Base-by-base conservation (phyloP, 2,113 vertebrate species). In the Monarcha castaneiventris region DNA sequence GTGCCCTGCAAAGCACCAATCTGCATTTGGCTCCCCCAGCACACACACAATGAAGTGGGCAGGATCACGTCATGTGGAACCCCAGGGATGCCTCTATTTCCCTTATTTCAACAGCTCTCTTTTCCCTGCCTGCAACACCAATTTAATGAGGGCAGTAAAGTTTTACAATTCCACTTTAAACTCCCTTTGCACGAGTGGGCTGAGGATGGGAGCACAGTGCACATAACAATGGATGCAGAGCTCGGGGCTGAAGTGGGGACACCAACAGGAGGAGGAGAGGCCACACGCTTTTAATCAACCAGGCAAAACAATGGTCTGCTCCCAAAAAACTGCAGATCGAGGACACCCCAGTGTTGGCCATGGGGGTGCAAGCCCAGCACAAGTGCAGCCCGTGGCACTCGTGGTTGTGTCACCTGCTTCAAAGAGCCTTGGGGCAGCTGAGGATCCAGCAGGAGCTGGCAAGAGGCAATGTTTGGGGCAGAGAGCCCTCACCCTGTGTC, bases 361-460 rank as follows among this genome's bases (percentile, higher is more conserved):
- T 1, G 25, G 58, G 17, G 22, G 26, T 29, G 23, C 9, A 4
- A 29, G 5, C n/a, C 58, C 8, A 14, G 44, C 66, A 25, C 0
- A 0, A 0, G 80, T 8, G 11, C 18, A 14, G n/a, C 13, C 1
- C 1, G 11, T 4, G 4, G 44, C 35, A 16, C 30, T 21, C 0
- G 2, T 7, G 48, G 46, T 1, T 1, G 55, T 1, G 1, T 49
- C 48, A 35, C 5, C 63, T n/a, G 3, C 58, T 64, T 35, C 27
- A 54, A 44, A 39, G 46, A 55, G 32, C 23, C 61, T 64, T 25
- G 68, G 46, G 59, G 59, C 80, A 46, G 33, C 23, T 1, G 2
- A 79, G 52, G 33, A 52, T 16, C 68, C 82, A 73, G 64, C 54
- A 88, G 62, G 19, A 51, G 67, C 46, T 12, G 66, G 61, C 52